phyloP scores from a whole-genome alignment of 2,888 invertebrate species.

The Dermolepida albohirtum region DNA sequence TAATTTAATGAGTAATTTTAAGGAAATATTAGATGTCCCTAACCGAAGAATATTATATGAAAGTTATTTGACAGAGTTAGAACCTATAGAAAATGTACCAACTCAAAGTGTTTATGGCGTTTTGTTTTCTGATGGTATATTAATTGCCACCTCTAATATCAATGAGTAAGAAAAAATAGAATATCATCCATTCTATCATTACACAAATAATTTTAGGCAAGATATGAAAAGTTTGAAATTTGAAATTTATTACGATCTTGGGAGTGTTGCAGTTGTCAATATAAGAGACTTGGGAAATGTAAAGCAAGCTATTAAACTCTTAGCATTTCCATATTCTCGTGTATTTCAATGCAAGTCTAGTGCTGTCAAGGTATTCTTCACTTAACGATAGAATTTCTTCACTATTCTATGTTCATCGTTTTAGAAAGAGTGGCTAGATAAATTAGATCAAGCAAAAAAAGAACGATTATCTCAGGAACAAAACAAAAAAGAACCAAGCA shows the following conservation, averaged over 20 bases:
- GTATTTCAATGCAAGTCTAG: conserved; percentile 91
- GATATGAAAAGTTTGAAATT: conserved; percentile 81
- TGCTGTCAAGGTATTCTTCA: conserved; percentile 64
- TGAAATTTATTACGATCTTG: conserved; percentile 86
- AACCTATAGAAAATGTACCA: conserved; percentile 86
- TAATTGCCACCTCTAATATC: conserved; percentile 86
- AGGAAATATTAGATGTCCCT: conserved; percentile 72
- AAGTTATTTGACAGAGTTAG: conserved; percentile 91
- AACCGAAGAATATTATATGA: conserved; percentile 87
- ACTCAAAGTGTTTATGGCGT: conserved; percentile 92
- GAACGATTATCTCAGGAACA: conserved; percentile 76
- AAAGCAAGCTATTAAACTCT: conserved; percentile 92
- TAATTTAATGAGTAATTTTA: conserved; percentile 18
- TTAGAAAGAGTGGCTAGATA: conserved; percentile 93
- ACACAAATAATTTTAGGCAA: conserved; percentile 14
- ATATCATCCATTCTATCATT: no score
- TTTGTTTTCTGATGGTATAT: conserved; percentile 91
- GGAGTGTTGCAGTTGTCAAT: conserved; percentile 93
- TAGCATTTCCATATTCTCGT: conserved; percentile 93
- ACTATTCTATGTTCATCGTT: conserved; percentile 47
- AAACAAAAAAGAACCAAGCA: conserved; percentile 62
- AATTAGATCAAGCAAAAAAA: conserved; percentile 91
- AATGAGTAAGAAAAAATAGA: conserved; percentile 64
- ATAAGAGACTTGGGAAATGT: conserved; percentile 90
- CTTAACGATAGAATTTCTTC: neutral